phyloP scores from a whole-genome alignment of 2,113 vertebrate genomes.

The Solea solea region DNA sequence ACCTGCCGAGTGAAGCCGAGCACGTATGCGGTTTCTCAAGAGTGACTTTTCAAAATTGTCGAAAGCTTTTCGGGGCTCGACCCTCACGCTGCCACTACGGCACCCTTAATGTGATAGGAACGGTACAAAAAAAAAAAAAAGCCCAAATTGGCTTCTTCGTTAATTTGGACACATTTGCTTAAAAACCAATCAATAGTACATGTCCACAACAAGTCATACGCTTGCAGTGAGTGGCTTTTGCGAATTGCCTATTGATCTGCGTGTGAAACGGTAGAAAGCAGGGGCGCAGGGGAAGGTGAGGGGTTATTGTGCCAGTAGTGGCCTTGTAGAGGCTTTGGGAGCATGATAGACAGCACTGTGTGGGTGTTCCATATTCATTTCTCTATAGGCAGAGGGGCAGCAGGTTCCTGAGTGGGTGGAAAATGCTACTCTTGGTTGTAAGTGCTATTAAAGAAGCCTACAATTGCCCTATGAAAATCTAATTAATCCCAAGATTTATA shows the following conservation, averaged over 20 bases:
- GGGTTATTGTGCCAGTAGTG: constrained; percentile 52
- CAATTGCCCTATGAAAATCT: constrained; percentile 10
- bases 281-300: background rate
- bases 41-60: background rate
- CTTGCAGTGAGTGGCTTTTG: constrained; percentile 69
- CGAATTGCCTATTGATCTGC: constrained; percentile 78
- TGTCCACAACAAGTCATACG: constrained; percentile 74
- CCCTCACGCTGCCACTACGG: background rate
- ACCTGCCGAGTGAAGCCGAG: constrained; percentile 11
- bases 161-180: constrained; percentile 74
- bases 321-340: constrained; percentile 53
- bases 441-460: constrained; percentile 13
- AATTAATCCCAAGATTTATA: constrained; percentile 24
- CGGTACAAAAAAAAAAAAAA: background rate
- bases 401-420: constrained; percentile 44
- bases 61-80: too few relatives aligned
- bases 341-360: constrained; percentile 41
- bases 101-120: too few relatives aligned
- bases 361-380: constrained; percentile 68
- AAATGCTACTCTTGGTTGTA: constrained; percentile 12
- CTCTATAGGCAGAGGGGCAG: constrained; percentile 55
- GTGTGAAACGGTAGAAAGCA: constrained; percentile 48
- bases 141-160: constrained; percentile 54
- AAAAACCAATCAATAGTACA: constrained; percentile 75
- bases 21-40: background rate